phyloP scores from a whole-genome alignment of 2,113 vertebrate species.

The Labrus mixtus region DNA sequence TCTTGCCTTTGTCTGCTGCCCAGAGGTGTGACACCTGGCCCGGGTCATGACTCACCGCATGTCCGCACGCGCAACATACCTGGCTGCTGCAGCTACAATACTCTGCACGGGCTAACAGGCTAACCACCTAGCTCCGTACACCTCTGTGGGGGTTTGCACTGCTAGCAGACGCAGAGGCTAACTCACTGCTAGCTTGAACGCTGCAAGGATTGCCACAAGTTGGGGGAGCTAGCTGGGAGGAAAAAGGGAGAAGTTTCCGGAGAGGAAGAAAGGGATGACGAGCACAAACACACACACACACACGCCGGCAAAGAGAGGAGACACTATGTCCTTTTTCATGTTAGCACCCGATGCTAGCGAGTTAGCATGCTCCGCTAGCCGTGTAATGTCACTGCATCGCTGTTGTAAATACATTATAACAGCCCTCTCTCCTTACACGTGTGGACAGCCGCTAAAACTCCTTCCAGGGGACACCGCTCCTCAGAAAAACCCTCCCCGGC shows the following conservation, averaged over 20 bases:
- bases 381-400: conserved; percentile 80
- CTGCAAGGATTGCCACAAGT: conserved; percentile 57
- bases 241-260: conserved; percentile 37
- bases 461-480: conserved; percentile 65
- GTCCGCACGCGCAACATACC: conserved; percentile 24
- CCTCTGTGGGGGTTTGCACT: conserved; percentile 42
- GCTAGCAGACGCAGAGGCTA: conserved; percentile 75
- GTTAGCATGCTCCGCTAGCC: conserved; percentile 81
- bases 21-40: not conserved
- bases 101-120: conserved; percentile 55
- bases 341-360: conserved; percentile 69
- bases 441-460: conserved; percentile 80
- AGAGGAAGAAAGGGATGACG: conserved; percentile 9
- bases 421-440: conserved; percentile 76
- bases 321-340: conserved; percentile 72
- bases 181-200: conserved; percentile 56
- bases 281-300: conserved; percentile 36
- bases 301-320: conserved; percentile 38
- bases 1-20: not conserved
- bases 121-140: conserved; percentile 59
- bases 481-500: conserved; percentile 54
- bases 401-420: conserved; percentile 70
- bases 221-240: conserved; percentile 38
- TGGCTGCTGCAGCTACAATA: conserved; percentile 21
- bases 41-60: conserved; percentile 1